These are phyloP conservation scores for Eupeodes latifasciatus DNA, from an alignment of 2,888 invertebrate genomes.

Conservation along the genomic window DNA sequence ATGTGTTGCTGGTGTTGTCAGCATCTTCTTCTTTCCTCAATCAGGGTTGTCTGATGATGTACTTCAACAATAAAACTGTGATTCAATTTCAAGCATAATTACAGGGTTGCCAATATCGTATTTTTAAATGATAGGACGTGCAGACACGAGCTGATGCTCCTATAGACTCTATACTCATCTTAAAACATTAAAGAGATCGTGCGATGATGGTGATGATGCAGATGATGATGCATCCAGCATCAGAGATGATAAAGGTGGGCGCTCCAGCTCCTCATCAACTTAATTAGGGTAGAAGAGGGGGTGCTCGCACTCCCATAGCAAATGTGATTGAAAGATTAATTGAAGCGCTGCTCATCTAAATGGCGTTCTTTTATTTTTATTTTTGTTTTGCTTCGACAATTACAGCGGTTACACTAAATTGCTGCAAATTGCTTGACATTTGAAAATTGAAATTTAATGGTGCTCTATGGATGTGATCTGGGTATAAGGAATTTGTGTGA, in stretches of 20 bases:
- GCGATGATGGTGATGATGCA: constrained; percentile 36
- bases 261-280: constrained; percentile 42
- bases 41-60: constrained; percentile 15
- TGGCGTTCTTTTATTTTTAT: neutral
- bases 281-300: neutral
- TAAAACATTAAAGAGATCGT: constrained; percentile 22
- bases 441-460: constrained; percentile 28
- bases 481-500: neutral
- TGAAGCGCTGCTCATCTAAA: constrained; percentile 43
- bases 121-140: constrained; percentile 67
- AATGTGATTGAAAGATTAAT: constrained; percentile 52
- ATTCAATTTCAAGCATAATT: constrained; percentile 57
- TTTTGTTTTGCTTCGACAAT: constrained; percentile 28
- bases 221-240: neutral
- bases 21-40: constrained; percentile 14
- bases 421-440: constrained; percentile 66
- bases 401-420: constrained; percentile 50
- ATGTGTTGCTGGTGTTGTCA: constrained; percentile 29
- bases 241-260: constrained; percentile 34
- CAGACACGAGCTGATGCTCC: constrained; percentile 53
- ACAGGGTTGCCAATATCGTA: constrained; percentile 45
- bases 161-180: constrained; percentile 27
- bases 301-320: neutral
- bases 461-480: constrained; percentile 24
- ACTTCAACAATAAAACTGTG: neutral